Evolutionary conservation across 2,797 vertebrate genomes (phyloP).

Genomic region (Pangasius larnaudii): DNA sequence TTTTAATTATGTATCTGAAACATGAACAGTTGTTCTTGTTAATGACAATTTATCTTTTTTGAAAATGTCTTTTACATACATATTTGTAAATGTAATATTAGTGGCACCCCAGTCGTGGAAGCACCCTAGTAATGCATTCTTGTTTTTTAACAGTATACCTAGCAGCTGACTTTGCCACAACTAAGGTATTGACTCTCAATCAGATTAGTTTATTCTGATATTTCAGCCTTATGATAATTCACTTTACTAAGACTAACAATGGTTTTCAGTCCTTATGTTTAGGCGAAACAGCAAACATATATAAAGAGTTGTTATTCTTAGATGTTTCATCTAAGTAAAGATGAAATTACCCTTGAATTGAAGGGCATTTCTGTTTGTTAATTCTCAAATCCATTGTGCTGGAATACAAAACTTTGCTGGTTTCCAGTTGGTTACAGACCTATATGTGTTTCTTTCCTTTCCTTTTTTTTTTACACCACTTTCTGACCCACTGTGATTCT

Average conservation of each 20-base stretch:
- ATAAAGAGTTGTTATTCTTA: neutral
- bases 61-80: neutral
- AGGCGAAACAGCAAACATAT: neutral
- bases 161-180: neutral
- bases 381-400: constrained; percentile 6
- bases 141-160: neutral
- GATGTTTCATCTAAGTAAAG: neutral
- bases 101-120: neutral
- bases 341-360: neutral
- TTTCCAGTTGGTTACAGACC: constrained; percentile 16
- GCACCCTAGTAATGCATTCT: neutral
- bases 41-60: neutral
- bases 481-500: constrained; percentile 24
- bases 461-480: neutral
- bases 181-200: neutral
- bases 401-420: neutral
- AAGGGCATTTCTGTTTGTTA: neutral
- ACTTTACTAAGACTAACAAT: neutral
- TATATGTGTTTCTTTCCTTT: neutral
- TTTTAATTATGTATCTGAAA: neutral
- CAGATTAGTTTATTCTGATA: neutral
- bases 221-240: constrained; percentile 1
- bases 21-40: neutral
- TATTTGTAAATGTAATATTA: neutral
- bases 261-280: neutral